Evolutionary conservation across 2,113 vertebrate genomes (phyloP).

Genomic region (Pedetes capensis): DNA sequence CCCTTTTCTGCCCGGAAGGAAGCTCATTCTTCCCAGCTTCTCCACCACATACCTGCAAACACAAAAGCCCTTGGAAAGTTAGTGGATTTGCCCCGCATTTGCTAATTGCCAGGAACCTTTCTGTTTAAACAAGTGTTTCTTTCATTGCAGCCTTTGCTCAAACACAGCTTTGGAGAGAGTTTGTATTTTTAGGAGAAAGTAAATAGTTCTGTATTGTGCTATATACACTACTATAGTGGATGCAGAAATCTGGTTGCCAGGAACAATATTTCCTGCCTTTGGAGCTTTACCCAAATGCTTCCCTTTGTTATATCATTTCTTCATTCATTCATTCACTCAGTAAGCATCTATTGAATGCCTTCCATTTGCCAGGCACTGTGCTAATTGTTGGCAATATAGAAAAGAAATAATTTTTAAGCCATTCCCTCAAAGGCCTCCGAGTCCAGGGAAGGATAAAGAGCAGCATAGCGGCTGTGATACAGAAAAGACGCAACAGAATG

Average conservation of each 20-base stretch:
- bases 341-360: background rate
- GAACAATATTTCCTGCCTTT: background rate
- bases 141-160: conserved; percentile 61
- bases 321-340: background rate
- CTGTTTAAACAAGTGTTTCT: conserved; percentile 70
- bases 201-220: conserved; percentile 55
- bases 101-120: conserved; percentile 70
- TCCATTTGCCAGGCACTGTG: background rate
- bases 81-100: conserved; percentile 68
- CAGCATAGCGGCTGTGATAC: background rate
- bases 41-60: conserved; percentile 56
- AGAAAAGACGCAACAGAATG: background rate
- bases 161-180: conserved; percentile 66
- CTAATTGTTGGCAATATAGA: background rate
- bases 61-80: conserved; percentile 48
- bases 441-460: background rate
- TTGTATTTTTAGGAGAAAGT: conserved; percentile 70
- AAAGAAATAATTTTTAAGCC: background rate
- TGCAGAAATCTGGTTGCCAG: background rate
- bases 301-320: background rate
- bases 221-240: background rate
- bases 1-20: conserved; percentile 6
- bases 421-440: background rate
- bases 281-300: background rate
- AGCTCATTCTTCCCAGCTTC: background rate